Conservation (phyloP, 2,888 invertebrate genomes). For the Rhopalosiphum nymphaeae region DNA sequence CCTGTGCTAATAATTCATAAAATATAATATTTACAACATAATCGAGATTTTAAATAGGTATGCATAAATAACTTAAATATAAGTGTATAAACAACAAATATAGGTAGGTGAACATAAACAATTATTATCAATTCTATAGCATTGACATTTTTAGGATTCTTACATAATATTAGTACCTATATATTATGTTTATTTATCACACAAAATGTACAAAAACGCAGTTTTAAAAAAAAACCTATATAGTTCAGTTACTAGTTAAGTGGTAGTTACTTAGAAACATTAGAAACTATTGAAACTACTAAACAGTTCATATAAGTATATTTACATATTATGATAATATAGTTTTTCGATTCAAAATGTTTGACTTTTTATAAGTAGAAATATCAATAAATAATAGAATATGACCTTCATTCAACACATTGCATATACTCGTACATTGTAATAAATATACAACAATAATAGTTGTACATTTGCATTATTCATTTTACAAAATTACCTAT, state of each 20-base stretch:
- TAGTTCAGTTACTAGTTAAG: no score
- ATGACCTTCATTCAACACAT: background rate
- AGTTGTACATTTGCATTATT: background rate
- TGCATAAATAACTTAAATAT: background rate
- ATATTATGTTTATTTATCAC: background rate
- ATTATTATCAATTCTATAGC: background rate
- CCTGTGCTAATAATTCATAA: background rate
- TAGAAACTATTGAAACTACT: no score
- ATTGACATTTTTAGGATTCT: background rate
- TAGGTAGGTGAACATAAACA: background rate
- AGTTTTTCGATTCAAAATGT: background rate
- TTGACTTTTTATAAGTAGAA: background rate
- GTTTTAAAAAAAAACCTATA: no score
- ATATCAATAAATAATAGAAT: no score
- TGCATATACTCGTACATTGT: background rate
- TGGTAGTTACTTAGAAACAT: no score
- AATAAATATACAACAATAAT: background rate
- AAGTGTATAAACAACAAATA: background rate
- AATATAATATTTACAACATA: background rate
- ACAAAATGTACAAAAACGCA: background rate
- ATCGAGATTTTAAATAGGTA: background rate
- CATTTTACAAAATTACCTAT: background rate
- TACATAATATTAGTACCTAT: background rate
- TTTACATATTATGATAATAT: background rate
- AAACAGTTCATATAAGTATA: background rate